Percentiles rank a stretch among this genome's conserved stretches.
These are phyloP conservation scores for Cryptus viduatorius DNA, from an alignment of 2,888 invertebrate genomes.

Conservation along the genomic window DNA sequence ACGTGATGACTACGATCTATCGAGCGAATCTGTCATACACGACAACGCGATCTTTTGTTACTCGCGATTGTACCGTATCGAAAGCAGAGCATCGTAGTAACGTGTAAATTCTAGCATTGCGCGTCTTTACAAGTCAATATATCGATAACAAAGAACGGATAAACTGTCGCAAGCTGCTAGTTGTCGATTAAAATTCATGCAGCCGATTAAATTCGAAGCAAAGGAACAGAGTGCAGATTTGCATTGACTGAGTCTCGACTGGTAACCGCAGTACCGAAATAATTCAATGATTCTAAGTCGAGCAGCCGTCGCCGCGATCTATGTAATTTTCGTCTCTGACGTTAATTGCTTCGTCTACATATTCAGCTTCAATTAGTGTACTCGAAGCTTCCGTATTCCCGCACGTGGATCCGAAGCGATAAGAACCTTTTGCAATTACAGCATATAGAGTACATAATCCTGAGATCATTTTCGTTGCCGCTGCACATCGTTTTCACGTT, in stretches of 20 bases:
- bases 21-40: background rate
- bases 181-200: background rate
- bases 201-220: background rate
- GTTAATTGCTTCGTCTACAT: background rate
- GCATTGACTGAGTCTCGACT: background rate
- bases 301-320: background rate
- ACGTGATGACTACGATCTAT: background rate
- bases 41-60: background rate
- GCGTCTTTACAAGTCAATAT: background rate
- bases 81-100: background rate
- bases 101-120: background rate
- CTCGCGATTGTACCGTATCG: background rate
- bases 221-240: background rate
- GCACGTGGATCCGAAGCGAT: slow-evolving; percentile 15
- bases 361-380: background rate
- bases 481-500: background rate
- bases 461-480: background rate
- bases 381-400: background rate
- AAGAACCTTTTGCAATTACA: background rate
- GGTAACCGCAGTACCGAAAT: background rate
- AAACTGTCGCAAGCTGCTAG: background rate
- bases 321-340: background rate
- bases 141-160: background rate
- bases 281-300: background rate
- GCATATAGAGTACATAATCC: background rate